These are phyloP conservation scores for Nomada ferruginata DNA, from an alignment of 2,888 invertebrate species.

Conservation along the genomic window DNA sequence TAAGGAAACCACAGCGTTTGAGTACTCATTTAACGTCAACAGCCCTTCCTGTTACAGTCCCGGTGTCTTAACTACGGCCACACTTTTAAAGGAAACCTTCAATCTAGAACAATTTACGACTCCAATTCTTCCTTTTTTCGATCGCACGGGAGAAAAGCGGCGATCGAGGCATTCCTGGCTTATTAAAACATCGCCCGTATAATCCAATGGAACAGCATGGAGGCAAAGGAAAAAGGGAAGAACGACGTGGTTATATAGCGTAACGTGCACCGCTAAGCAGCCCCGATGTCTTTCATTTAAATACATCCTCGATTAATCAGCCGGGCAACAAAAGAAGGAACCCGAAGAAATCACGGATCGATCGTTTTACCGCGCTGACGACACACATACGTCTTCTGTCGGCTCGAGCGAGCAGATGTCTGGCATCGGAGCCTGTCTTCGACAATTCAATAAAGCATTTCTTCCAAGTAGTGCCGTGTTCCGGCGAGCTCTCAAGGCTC, in stretches of 20 bases:
- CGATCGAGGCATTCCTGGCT: slow-evolving; percentile 21
- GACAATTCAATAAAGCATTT: slow-evolving; percentile 68
- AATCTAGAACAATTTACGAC: slow-evolving; percentile 36
- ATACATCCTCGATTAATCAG: slow-evolving; percentile 40
- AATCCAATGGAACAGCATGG: not conserved
- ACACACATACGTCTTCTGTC: slow-evolving; percentile 54
- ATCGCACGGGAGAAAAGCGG: slow-evolving; percentile 1
- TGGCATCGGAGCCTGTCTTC: slow-evolving; percentile 51
- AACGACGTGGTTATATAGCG: not conserved
- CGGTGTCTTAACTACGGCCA: not conserved
- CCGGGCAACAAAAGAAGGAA: slow-evolving; percentile 27
- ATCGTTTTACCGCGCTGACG: slow-evolving; percentile 46
- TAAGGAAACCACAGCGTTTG: not conserved
- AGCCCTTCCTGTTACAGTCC: not conserved
- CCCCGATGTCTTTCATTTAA: slow-evolving; percentile 31
- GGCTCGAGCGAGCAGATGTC: slow-evolving; percentile 47
- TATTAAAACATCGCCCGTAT: slow-evolving; percentile 38
- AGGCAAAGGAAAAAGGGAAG: not conserved
- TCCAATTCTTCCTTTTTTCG: slow-evolving; percentile 39
- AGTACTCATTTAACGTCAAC: slow-evolving; percentile 9
- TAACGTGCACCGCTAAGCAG: slow-evolving; percentile 13
- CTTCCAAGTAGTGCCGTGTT: slow-evolving; percentile 41
- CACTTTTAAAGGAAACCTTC: slow-evolving; percentile 35
- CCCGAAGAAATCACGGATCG: slow-evolving; percentile 44
- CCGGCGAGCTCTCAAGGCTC: slow-evolving; percentile 36